Evolutionary conservation across 1,140 invertebrate genomes (phyloP).

Genomic region (Drosophila ercepeae): DNA sequence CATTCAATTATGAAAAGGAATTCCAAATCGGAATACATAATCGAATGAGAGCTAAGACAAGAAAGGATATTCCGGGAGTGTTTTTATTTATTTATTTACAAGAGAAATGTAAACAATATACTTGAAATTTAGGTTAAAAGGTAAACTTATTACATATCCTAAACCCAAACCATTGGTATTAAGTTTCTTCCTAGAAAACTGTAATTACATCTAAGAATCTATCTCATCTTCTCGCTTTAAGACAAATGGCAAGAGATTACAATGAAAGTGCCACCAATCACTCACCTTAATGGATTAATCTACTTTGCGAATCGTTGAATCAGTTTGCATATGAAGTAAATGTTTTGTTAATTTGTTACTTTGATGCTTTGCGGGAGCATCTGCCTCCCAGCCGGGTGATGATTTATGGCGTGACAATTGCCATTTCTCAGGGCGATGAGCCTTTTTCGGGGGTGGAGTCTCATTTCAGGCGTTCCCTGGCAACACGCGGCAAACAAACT

Average conservation of each 20-base stretch:
- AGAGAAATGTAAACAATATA: constrained; percentile 12
- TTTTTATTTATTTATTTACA: constrained; percentile 17
- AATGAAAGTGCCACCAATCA: constrained; percentile 16
- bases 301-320: constrained; percentile 36
- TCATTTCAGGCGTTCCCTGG: constrained; percentile 30
- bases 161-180: too few relatives aligned
- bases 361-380: constrained; percentile 28
- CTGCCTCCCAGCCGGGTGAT: constrained; percentile 26
- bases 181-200: not conserved
- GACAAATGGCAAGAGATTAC: constrained; percentile 24
- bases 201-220: not conserved
- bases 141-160: too few relatives aligned
- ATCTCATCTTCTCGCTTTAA: not conserved
- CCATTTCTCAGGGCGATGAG: constrained; percentile 18
- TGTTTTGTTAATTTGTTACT: constrained; percentile 51
- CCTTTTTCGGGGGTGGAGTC: constrained; percentile 10
- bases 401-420: constrained; percentile 41
- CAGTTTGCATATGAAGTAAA: constrained; percentile 42
- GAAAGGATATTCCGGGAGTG: not conserved
- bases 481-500: constrained; percentile 45
- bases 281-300: constrained; percentile 39
- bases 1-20: constrained; percentile 57
- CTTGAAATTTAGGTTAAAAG: too few relatives aligned
- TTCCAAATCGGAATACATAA: constrained; percentile 46
- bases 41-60: constrained; percentile 18